Evolutionary conservation across 2,888 invertebrate genomes (phyloP).

Genomic region (Agrochola lota): DNA sequence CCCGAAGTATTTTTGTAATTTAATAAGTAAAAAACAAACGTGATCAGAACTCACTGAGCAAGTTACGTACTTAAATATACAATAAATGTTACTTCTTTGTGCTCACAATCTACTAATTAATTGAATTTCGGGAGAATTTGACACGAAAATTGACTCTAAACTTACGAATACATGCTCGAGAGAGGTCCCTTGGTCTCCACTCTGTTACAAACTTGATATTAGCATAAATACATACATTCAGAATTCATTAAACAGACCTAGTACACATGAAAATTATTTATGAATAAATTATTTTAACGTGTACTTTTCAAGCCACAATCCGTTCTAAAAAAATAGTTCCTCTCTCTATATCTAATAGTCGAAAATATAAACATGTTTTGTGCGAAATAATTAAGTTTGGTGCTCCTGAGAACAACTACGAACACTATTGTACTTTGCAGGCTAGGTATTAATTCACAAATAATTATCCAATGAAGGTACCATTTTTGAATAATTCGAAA

Average conservation of each 20-base stretch:
- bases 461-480: conserved; percentile 53
- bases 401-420: conserved; percentile 72
- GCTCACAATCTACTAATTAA: conserved; percentile 87
- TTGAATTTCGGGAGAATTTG: conserved; percentile 91
- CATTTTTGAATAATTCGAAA: conserved; percentile 43
- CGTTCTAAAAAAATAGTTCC: conserved; percentile 53
- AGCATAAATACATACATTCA: conserved; percentile 51
- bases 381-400: conserved; percentile 71
- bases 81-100: conserved; percentile 74
- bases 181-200: conserved; percentile 59
- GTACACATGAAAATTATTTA: conserved; percentile 47
- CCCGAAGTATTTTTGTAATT: background rate
- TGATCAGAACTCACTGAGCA: conserved; percentile 76
- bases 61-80: conserved; percentile 75
- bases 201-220: conserved; percentile 55
- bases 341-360: conserved; percentile 55
- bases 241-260: conserved; percentile 39
- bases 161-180: conserved; percentile 81
- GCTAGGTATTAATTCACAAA: conserved; percentile 74
- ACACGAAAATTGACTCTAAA: conserved; percentile 89
- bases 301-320: conserved; percentile 30
- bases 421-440: conserved; percentile 87
- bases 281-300: conserved; percentile 33
- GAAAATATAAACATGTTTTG: conserved; percentile 63
- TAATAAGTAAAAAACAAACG: background rate